phyloP scores from a whole-genome alignment of 2,888 invertebrate genomes.

The Linnaemya vulpina region DNA sequence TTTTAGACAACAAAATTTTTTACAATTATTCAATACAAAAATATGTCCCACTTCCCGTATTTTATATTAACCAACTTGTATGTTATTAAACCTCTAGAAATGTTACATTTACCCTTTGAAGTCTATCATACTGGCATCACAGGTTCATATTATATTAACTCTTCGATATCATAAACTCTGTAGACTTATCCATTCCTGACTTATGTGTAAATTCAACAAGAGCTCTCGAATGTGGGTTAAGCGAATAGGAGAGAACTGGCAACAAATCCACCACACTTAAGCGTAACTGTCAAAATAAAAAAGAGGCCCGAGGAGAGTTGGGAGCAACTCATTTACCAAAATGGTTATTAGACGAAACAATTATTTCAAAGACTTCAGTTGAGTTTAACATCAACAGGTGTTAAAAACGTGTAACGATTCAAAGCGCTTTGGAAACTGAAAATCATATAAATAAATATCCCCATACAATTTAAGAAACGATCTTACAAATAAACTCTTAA shows the following conservation, averaged over 20 bases:
- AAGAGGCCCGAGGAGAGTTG: slow-evolving; percentile 46
- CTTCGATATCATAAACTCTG: neutral
- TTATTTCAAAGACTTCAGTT: slow-evolving; percentile 75
- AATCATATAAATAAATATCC: slow-evolving; percentile 1
- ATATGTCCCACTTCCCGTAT: too few species aligned
- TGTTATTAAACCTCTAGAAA: too few species aligned
- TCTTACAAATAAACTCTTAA: slow-evolving; percentile 42
- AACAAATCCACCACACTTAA: slow-evolving; percentile 57
- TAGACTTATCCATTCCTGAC: slow-evolving; percentile 32
- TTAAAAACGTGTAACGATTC: slow-evolving; percentile 75
- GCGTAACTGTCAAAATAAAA: slow-evolving; percentile 12
- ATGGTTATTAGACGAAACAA: slow-evolving; percentile 72
- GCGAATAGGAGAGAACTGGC: slow-evolving; percentile 30
- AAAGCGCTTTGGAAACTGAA: slow-evolving; percentile 58
- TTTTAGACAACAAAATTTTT: too few species aligned
- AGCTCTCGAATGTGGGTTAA: neutral
- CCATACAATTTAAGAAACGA: slow-evolving; percentile 54
- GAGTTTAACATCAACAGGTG: slow-evolving; percentile 77
- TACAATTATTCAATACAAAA: too few species aligned
- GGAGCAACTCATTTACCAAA: slow-evolving; percentile 62
- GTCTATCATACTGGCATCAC: too few species aligned
- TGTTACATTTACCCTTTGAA: too few species aligned
- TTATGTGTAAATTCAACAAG: neutral
- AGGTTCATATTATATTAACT: too few species aligned
- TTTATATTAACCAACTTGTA: too few species aligned